phyloP scores from a whole-genome alignment of 2,888 invertebrate species.

The Andrena minutula region DNA sequence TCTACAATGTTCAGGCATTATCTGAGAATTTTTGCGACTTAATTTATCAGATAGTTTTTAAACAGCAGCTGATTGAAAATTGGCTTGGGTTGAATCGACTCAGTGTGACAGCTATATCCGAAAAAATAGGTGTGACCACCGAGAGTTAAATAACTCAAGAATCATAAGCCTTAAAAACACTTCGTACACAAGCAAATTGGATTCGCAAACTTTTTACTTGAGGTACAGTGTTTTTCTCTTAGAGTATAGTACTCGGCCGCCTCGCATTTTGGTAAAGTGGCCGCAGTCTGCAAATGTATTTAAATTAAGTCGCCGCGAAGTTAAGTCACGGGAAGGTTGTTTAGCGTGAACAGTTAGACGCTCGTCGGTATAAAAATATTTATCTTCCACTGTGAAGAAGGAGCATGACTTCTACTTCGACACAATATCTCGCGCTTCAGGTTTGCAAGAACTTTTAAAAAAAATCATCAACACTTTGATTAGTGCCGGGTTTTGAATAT shows the following conservation, averaged over 20 bases:
- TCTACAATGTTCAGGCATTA: too few species aligned
- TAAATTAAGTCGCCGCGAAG: constrained; percentile 51
- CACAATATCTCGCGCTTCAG: background rate
- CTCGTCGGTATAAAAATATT: constrained; percentile 43
- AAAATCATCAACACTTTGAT: background rate
- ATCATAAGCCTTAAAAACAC: background rate
- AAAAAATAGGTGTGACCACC: too few species aligned
- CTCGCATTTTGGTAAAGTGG: constrained; percentile 17
- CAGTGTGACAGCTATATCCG: too few species aligned
- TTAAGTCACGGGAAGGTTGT: constrained; percentile 20
- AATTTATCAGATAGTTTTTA: too few species aligned
- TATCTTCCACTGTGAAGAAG: constrained; percentile 12
- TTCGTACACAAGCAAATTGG: background rate
- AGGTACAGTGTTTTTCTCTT: background rate
- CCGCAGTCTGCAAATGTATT: constrained; percentile 26
- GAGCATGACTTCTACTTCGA: too few species aligned
- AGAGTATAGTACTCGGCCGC: background rate
- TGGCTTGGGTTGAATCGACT: too few species aligned
- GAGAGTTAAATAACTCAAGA: too few species aligned
- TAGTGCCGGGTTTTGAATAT: too few species aligned
- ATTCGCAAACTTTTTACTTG: constrained; percentile 26
- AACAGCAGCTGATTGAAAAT: too few species aligned
- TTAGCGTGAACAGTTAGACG: constrained; percentile 13
- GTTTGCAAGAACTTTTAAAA: background rate
- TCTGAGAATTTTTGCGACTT: too few species aligned